Conservation (phyloP, 1,140 invertebrate genomes). For the Gryon sp. region DNA sequence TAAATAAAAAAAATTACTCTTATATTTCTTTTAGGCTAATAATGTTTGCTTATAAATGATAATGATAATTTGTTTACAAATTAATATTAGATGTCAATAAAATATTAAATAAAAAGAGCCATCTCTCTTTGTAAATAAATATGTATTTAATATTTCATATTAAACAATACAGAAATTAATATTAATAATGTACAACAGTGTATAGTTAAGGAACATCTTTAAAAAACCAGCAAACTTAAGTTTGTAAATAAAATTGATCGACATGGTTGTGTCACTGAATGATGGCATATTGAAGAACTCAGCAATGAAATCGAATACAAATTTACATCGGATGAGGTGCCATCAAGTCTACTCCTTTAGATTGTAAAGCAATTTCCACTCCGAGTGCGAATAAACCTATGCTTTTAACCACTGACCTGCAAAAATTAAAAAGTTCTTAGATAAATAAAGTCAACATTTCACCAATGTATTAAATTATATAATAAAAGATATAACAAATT, state of each 20-base stretch:
- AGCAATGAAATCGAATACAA: too few relatives aligned
- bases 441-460: too few relatives aligned
- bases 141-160: not conserved
- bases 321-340: conserved; percentile 55
- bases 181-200: not conserved
- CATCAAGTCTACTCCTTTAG: conserved; percentile 82
- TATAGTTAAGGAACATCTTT: not conserved
- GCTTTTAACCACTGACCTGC: conserved; percentile 86
- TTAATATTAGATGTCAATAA: too few relatives aligned
- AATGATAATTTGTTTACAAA: not conserved
- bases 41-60: not conserved
- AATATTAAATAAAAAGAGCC: not conserved
- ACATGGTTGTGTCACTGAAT: not conserved
- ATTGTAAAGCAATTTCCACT: conserved; percentile 84
- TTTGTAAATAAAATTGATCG: too few relatives aligned
- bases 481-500: too few relatives aligned
- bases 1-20: too few relatives aligned
- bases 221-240: not conserved
- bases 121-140: not conserved
- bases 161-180: not conserved
- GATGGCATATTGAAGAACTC: not conserved
- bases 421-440: conserved; percentile 61
- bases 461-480: too few relatives aligned
- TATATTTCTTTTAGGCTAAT: too few relatives aligned
- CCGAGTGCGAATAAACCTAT: conserved; percentile 84